Evolutionary conservation across 2,888 invertebrate genomes (phyloP).

Genomic region (Polydesmus complanatus): DNA sequence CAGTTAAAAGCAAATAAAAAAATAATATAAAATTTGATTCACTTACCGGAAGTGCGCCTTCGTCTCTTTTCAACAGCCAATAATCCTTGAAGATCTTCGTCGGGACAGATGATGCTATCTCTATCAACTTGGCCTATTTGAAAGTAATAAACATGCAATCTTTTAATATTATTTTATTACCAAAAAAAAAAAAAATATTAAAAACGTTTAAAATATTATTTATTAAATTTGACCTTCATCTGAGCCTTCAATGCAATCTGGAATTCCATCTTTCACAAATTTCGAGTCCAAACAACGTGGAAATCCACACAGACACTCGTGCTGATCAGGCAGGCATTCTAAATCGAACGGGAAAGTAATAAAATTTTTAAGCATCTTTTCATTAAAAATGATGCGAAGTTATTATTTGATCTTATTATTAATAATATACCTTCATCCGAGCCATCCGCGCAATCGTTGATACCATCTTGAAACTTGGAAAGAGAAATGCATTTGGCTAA

Average conservation of each 20-base stretch:
- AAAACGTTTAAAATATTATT: no score
- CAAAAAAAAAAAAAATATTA: no score
- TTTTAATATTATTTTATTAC: no score
- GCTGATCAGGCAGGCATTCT: conserved; percentile 33
- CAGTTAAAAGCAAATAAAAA: background rate
- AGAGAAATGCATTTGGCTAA: conserved; percentile 24
- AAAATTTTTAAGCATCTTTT: background rate
- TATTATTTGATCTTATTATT: background rate
- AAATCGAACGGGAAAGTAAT: background rate
- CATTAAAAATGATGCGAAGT: background rate
- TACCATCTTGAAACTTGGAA: conserved; percentile 25
- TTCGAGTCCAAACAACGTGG: conserved; percentile 32
- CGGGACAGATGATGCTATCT: conserved; percentile 20
- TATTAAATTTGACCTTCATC: conserved; percentile 30
- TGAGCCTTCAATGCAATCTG: conserved; percentile 35
- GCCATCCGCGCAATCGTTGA: conserved; percentile 28
- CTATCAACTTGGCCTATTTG: conserved; percentile 16
- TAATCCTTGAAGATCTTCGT: conserved; percentile 15
- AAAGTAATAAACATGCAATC: no score
- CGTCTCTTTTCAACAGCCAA: conserved; percentile 12
- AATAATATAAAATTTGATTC: background rate
- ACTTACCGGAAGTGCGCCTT: conserved; percentile 11
- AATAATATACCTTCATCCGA: conserved; percentile 30
- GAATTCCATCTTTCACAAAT: conserved; percentile 31
- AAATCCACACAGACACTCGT: conserved; percentile 34